Base-by-base conservation (phyloP, 1,140 invertebrate species). In the Cydia pomonella region DNA sequence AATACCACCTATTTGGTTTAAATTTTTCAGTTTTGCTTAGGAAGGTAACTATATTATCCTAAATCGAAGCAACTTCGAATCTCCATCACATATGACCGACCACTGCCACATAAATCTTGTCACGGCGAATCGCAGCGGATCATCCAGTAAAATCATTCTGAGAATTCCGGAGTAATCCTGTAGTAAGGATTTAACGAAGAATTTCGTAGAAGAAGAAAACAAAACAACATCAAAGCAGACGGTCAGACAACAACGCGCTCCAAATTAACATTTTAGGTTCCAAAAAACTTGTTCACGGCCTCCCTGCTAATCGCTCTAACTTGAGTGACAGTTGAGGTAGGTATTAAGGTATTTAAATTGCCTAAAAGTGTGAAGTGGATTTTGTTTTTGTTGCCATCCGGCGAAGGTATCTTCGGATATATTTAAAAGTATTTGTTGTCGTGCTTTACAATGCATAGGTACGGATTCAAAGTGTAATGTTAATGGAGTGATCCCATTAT, bases 361-460 rank as follows among this genome's bases (percentile, higher is more conserved):
- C 27, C 41, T 41, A 41, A 69, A 69, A 69, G 38, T 59, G 75
- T 73, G 59, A 73, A 76, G 59, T 69, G 75, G 75, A 76, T 76
- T 73, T 44, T 47, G 75, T 76, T 76, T 73, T 76, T 76, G 71
- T 50, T 27, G 27, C n/a, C 29, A 10, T 16, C 25, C 9, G 12
- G 13, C 7, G 47, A 66, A 50, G 71, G 62, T 62, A 50, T 76
- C 53, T 21, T 21, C 4, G 23, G 44, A 38, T 33, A 69, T 74
- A 78, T 75, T 75, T 73, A 75, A 71, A 75, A n/a, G 74, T 75
- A 41, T 66, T 66, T 29, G 16, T n/a, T 66, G 5, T n/a, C 7
- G 21, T 63, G 21, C 27, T 66, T 66, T 29, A 23, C 12, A 25
- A 25, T n/a, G 13, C 25, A 66, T 25, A n/a, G n/a, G n/a, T n/a